These are phyloP conservation scores for Drosophila littoralis DNA, from an alignment of 1,140 invertebrate species.

Conservation along the genomic window DNA sequence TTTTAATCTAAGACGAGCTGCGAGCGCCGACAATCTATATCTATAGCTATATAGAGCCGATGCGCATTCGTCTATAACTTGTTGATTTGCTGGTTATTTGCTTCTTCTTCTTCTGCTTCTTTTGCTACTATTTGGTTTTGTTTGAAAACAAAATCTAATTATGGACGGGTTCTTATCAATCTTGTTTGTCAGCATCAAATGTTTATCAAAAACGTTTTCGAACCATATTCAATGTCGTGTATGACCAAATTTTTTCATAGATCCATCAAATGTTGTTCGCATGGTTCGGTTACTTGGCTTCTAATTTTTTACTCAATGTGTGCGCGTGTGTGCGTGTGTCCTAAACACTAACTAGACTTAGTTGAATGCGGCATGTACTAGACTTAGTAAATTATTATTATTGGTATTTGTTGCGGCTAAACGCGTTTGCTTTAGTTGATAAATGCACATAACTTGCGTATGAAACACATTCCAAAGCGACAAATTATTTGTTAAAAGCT, in stretches of 20 bases:
- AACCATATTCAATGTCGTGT: neutral
- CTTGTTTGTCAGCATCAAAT: conserved; percentile 76
- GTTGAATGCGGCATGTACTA: conserved; percentile 18
- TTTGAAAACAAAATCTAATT: conserved; percentile 79
- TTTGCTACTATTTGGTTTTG: conserved; percentile 8
- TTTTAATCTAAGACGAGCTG: conserved; percentile 18
- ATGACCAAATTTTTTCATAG: neutral
- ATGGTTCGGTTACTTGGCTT: conserved; percentile 27
- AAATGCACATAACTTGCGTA: conserved; percentile 71
- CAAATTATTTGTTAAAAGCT: conserved; percentile 78
- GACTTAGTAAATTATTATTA: conserved; percentile 42
- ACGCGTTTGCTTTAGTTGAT: conserved; percentile 46
- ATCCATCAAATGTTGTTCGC: conserved; percentile 1
- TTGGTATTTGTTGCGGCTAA: conserved; percentile 23
- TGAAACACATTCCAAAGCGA: conserved; percentile 74
- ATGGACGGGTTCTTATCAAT: conserved; percentile 84
- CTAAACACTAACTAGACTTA: conserved; percentile 42
- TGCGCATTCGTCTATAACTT: neutral
- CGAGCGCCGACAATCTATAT: conserved; percentile 19
- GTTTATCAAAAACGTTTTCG: conserved; percentile 18
- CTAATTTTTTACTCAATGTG: conserved; percentile 4
- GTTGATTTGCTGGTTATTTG: conserved; percentile 16
- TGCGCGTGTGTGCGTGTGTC: conserved; percentile 8
- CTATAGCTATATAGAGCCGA: conserved; percentile 11
- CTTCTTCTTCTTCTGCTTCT: conserved; percentile 33